Evolutionary conservation across 2,113 vertebrate species (phyloP).

Genomic region (Rhadina sibilatrix): DNA sequence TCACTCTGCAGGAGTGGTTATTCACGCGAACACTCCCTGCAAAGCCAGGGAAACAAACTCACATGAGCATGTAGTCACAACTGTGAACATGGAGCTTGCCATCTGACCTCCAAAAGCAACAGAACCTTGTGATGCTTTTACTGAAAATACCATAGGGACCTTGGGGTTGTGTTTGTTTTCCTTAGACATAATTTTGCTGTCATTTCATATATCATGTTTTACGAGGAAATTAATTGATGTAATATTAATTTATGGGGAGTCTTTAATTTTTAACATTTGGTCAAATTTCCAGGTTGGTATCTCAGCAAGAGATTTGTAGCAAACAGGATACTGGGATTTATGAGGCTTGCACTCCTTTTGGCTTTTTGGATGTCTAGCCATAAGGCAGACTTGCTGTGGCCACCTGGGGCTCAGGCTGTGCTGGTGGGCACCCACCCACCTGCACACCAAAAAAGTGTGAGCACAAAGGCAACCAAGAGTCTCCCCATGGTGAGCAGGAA

Average conservation of each 20-base stretch:
- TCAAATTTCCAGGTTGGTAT: not conserved
- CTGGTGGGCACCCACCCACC: not conserved
- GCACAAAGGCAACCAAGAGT: not conserved
- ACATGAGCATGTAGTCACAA: not conserved
- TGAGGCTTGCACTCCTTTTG: not conserved
- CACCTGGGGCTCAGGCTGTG: not conserved
- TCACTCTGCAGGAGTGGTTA: constrained; percentile 36
- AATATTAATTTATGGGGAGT: not conserved
- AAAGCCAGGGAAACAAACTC: constrained; percentile 31
- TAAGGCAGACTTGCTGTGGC: not conserved
- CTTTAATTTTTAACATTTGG: not conserved
- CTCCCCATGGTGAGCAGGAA: not conserved
- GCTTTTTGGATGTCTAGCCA: not conserved
- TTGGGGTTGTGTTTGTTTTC: not conserved
- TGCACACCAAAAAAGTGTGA: not conserved
- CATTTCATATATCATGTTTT: not conserved
- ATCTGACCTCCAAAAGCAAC: constrained; percentile 35
- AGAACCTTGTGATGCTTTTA: not conserved
- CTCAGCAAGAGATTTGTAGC: not conserved
- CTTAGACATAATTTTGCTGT: not conserved
- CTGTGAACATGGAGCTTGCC: constrained; percentile 13
- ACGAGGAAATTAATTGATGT: not conserved
- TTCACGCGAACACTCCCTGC: not conserved
- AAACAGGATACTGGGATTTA: not conserved
- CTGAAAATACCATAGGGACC: not conserved